A percentile compares a stretch with the other conserved stretches of the same genome.
phyloP scores from a whole-genome alignment of 2,113 vertebrate genomes.

The Charadrius vociferus region DNA sequence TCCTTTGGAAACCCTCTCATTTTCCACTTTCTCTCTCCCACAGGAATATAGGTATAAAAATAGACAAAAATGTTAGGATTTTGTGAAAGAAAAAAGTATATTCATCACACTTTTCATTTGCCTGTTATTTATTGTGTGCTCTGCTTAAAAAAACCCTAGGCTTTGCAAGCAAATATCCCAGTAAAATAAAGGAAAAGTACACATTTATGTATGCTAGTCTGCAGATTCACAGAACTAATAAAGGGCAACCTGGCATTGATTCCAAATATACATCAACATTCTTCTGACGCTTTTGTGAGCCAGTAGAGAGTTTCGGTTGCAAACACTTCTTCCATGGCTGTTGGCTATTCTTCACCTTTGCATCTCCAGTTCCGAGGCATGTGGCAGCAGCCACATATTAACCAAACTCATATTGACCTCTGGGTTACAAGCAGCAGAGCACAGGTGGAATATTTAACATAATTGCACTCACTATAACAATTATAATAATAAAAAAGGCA shows the following conservation, averaged over 20 bases:
- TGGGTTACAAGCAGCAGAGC: not conserved
- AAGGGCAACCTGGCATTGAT: not conserved
- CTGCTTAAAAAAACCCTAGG: not conserved
- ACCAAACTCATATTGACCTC: not conserved
- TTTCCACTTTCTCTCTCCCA: not conserved
- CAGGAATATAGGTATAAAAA: not conserved
- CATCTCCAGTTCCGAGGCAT: not conserved
- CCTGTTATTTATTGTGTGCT: not conserved
- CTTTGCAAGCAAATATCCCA: not conserved
- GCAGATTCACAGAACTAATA: not conserved
- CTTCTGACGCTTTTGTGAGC: not conserved
- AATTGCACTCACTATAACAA: not conserved
- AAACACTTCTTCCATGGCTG: not conserved
- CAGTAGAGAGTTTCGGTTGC: not conserved
- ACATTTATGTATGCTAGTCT: fast-evolving
- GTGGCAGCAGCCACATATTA: not conserved
- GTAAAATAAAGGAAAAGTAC: not conserved
- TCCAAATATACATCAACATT: not conserved
- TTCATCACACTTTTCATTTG: not conserved
- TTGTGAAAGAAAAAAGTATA: not conserved
- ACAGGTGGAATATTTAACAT: not conserved
- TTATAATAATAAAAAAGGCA: not conserved
- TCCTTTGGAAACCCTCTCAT: not conserved
- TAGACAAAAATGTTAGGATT: not conserved
- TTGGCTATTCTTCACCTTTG: not conserved